Conservation (phyloP, 2,888 invertebrate genomes). For the Xanthorhoe spadicearia region DNA sequence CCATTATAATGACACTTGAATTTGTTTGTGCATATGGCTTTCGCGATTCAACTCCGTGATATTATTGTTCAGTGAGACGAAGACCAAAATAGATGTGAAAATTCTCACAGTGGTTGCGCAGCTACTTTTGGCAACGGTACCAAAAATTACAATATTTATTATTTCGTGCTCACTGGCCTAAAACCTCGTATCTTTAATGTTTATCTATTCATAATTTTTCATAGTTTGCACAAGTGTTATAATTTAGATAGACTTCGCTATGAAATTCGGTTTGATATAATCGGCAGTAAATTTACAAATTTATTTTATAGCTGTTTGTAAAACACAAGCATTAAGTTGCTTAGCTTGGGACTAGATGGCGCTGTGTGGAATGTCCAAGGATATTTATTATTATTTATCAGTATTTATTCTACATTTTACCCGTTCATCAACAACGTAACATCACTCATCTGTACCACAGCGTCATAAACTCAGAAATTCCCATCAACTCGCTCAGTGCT, state of each 20-base stretch:
- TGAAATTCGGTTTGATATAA: constrained; percentile 41
- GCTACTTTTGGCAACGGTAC: constrained; percentile 13
- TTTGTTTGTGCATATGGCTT: no score
- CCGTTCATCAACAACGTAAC: no score
- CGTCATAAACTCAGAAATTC: constrained; percentile 12
- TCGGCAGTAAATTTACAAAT: constrained; percentile 39
- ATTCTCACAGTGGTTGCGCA: neutral
- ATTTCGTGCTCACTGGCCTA: constrained; percentile 43
- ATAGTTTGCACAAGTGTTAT: constrained; percentile 45
- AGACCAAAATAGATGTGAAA: no score
- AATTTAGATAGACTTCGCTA: constrained; percentile 39
- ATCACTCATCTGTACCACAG: neutral
- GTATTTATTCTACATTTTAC: no score
- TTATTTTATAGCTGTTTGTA: constrained; percentile 26
- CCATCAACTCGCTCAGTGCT: constrained; percentile 27
- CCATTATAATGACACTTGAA: no score
- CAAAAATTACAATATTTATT: constrained; percentile 55
- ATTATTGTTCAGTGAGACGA: no score
- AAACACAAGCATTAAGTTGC: no score
- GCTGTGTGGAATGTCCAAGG: no score
- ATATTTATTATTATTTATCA: no score
- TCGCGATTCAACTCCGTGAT: no score
- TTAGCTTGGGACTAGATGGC: no score
- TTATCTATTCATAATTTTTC: constrained; percentile 50
- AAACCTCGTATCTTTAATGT: constrained; percentile 47